Percentiles rank a stretch among this genome's conserved stretches.
Evolutionary conservation across 2,888 invertebrate genomes (phyloP).

Genomic region (Temnothorax ravouxi): DNA sequence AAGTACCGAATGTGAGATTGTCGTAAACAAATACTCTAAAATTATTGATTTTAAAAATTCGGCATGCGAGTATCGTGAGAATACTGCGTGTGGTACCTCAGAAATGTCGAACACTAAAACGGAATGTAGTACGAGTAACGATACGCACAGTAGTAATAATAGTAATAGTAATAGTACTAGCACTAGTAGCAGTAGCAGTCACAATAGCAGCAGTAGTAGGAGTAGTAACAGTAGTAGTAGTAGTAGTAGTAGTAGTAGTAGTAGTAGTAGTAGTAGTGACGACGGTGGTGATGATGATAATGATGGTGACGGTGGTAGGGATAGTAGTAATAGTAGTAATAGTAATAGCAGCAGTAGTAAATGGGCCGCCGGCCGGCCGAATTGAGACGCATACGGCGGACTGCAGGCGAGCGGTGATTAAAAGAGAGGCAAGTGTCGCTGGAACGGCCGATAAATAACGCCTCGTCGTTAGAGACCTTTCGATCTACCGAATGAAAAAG

Average conservation of each 20-base stretch:
- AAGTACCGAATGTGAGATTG: slow-evolving; percentile 39
- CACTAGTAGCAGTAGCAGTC: not conserved
- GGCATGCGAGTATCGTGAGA: not conserved
- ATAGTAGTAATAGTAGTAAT: not conserved
- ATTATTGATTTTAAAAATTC: not conserved
- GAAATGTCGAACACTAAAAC: not conserved
- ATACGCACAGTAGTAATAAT: not conserved
- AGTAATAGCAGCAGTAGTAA: not conserved
- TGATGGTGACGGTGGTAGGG: not conserved
- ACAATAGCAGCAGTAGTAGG: not conserved
- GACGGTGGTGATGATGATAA: not conserved
- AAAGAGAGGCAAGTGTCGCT: slow-evolving; percentile 68
- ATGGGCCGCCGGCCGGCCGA: slow-evolving; percentile 51
- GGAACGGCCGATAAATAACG: slow-evolving; percentile 68
- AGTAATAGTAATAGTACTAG: not conserved
- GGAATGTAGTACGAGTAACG: not conserved
- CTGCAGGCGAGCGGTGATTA: slow-evolving; percentile 58
- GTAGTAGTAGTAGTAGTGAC: too few relatives aligned
- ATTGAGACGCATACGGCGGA: slow-evolving; percentile 29
- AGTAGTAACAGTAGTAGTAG: not conserved
- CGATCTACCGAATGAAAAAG: slow-evolving; percentile 75
- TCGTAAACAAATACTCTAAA: slow-evolving; percentile 5
- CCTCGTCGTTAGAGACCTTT: slow-evolving; percentile 72
- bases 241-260: too few relatives aligned
- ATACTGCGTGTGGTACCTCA: not conserved